These are phyloP conservation scores for Dendrocincla tyrannina DNA, from an alignment of 2,797 vertebrate species.

Conservation along the genomic window DNA sequence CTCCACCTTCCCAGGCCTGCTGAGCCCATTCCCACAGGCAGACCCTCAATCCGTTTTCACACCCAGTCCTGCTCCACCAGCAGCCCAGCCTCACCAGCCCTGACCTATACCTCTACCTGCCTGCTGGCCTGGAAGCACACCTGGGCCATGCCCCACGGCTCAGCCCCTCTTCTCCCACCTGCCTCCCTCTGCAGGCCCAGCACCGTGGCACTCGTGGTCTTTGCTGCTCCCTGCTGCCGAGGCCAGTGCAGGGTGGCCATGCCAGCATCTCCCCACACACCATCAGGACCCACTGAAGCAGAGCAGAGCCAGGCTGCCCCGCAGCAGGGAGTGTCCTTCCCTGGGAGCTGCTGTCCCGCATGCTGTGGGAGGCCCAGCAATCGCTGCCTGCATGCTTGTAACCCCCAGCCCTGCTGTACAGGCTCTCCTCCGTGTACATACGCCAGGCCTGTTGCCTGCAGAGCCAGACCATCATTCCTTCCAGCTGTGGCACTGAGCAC, in stretches of 20 bases:
- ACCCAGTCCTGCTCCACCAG: not conserved
- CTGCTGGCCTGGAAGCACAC: fast-evolving
- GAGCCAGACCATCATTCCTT: not conserved
- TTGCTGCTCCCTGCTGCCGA: fast-evolving
- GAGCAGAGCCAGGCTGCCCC: not conserved
- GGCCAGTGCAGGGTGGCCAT: not conserved
- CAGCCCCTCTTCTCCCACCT: not conserved
- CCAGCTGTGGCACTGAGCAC: not conserved
- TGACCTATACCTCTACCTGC: fast-evolving
- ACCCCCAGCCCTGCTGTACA: not conserved
- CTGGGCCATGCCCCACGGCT: not conserved
- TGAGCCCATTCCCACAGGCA: not conserved
- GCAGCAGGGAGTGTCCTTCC: not conserved
- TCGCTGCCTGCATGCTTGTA: not conserved
- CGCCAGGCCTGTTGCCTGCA: not conserved
- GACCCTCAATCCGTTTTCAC: not conserved
- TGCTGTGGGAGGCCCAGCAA: not conserved
- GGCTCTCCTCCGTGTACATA: not conserved
- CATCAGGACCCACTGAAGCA: fast-evolving
- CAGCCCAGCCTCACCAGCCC: not conserved
- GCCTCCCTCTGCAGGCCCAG: fast-evolving
- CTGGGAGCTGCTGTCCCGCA: not conserved
- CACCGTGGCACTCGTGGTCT: fast-evolving
- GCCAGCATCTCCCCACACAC: fast-evolving
- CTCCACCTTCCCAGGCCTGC: not conserved